Base-by-base conservation (phyloP, 2,113 vertebrate species). In the Ptychochromis oligacanthus region DNA sequence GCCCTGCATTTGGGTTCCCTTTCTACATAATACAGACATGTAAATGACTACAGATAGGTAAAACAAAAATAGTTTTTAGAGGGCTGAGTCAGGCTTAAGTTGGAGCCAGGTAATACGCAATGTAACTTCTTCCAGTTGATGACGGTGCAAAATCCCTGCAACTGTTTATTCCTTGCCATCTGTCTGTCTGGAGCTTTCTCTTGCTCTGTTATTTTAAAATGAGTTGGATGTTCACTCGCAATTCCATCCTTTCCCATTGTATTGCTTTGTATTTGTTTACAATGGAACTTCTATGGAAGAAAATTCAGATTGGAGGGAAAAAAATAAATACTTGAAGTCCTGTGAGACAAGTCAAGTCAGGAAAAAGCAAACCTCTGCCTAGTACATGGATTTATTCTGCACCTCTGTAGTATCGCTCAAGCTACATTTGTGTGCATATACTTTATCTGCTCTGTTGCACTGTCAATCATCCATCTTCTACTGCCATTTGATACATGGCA, bases 111-210 rank as follows among this genome's bases (percentile, higher is more conserved):
- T 77, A 78, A 34, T 85, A 55, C 72, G 55, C 52, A 14, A n/a
- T 65, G 67, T 13, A 49, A 13, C 62, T 77, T 38, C 28, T 26
- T 64, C 10, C 18, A 75, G 13, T 7, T 64, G 31, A 88, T 80
- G 81, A 78, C 54, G 11, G 36, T 2, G 1, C 56, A 83, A 22
- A 79, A 57, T 57, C 75, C 28, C 52, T 28, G 82, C 49, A 82
- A 40, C 60, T 77, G 40, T 72, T 82, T 80, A 9, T 75, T 52
- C 40, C 24, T 43, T 40, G 11, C 52, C 52, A 72, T 72, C 82
- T 74, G 56, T 75, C 55, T 56, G 43, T 70, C 28, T 67, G 18
- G 17, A 4, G 40, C 24, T 64, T 13, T 56, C 8, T 59, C 58
- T 24, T 2, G n/a, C 64, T 58, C 12, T 75, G 15, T 56, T 31